phyloP scores from a whole-genome alignment of 1,140 invertebrate species.

The Drusus annulatus region DNA sequence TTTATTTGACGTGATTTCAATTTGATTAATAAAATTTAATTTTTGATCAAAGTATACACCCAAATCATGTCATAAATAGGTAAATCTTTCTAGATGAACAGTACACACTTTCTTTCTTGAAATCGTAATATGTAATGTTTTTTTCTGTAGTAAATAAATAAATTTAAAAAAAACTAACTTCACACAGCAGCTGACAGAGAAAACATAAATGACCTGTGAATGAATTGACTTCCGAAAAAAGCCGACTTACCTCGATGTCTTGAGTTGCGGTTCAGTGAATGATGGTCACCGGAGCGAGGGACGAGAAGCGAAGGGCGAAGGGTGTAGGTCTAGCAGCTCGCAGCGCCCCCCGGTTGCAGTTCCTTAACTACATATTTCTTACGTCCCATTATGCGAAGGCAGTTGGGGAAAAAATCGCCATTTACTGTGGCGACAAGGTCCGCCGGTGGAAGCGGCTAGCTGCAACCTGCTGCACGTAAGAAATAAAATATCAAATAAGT shows the following conservation, averaged over 20 bases:
- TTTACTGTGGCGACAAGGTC: constrained; percentile 25
- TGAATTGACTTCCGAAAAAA: too few relatives aligned
- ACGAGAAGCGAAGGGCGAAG: too few relatives aligned
- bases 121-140: too few relatives aligned
- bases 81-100: too few relatives aligned
- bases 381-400: constrained; percentile 28
- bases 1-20: too few relatives aligned
- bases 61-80: too few relatives aligned
- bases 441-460: not conserved
- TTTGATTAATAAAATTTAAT: too few relatives aligned
- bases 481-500: not conserved
- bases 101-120: too few relatives aligned
- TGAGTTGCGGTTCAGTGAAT: not conserved
- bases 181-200: not conserved
- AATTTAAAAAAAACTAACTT: too few relatives aligned
- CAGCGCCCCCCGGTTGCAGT: constrained; percentile 11
- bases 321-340: too few relatives aligned
- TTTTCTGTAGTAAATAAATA: too few relatives aligned
- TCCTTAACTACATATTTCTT: constrained; percentile 39
- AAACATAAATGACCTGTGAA: not conserved
- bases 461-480: not conserved
- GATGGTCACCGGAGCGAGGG: not conserved
- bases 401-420: constrained; percentile 34
- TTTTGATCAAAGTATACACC: too few relatives aligned
- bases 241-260: not conserved